Base-by-base conservation (phyloP, 1,140 invertebrate genomes). In the Eurosta solidaginis region DNA sequence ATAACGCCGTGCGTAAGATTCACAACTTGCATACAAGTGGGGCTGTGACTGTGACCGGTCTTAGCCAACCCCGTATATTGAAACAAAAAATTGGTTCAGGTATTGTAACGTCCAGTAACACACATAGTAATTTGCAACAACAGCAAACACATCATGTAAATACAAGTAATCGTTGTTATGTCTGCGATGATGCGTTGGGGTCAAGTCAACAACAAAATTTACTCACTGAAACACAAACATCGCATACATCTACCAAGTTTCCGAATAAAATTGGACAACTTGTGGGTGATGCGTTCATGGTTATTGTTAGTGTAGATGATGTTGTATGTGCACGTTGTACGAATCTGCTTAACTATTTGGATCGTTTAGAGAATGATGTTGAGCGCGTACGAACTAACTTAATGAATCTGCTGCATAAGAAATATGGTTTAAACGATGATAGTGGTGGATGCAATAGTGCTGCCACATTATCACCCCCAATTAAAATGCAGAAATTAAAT, bases 1-100 rank as follows among this genome's bases (percentile, higher is more conserved):
- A 81, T 78, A 85, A 82, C 80, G 81, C 85, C 49, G 87, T 85
- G 63, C 84, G 85, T 78, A 88, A 88, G 82, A 87, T 88, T 76
- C 87, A 87, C 79, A 88, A 88, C 82, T 82, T 88, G 81, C 82
- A 87, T 4, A 84, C 82, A 50, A 88, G 87, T 81, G 87, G 86
- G 47, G 84, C 86, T 36, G 87, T 88, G 22, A 88, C 84, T 59
- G 85, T 88, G 20, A 86, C 83, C 63, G 86, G 85, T 49, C 86
- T 86, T 52, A 83, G 83, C 47, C 85, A 88, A 76, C 83, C 84
- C 29, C 83, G 86, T 52, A 85, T 86, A 59, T 79, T 87, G 82
- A 88, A 81, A 82, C 85, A 52, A 81, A 85, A 80, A 76, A 76
- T 80, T 27, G 63, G 75, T 14, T 74, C 79, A 1, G 63, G 50